A percentile compares a stretch with the other conserved stretches of the same genome.
Conservation (phyloP, 2,113 vertebrate genomes). For the Kobus ellipsiprymnus region DNA sequence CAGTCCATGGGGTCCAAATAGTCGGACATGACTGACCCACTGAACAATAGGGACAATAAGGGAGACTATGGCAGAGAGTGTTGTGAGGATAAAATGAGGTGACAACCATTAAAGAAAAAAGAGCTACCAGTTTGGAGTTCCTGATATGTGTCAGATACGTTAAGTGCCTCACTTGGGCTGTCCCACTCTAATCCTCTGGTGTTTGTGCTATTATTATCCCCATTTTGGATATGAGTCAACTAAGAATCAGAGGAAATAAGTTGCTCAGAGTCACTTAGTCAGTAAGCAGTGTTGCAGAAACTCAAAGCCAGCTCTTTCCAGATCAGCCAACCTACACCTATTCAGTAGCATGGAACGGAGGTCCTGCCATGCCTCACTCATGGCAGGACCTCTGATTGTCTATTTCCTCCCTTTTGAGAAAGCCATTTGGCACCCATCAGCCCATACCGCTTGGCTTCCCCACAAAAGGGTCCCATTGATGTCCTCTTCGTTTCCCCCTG, state of each 20-base stretch:
- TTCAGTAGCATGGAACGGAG: not conserved
- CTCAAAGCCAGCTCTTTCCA: not conserved
- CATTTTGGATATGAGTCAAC: not conserved
- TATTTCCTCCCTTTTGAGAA: not conserved
- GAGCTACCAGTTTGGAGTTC: not conserved
- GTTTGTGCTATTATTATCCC: not conserved
- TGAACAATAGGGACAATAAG: not conserved
- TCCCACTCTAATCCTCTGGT: not conserved
- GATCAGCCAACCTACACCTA: not conserved
- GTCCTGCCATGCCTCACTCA: not conserved
- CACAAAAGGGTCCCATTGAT: not conserved
- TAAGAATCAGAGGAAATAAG: not conserved
- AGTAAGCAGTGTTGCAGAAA: not conserved
- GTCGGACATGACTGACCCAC: not conserved
- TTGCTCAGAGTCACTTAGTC: not conserved
- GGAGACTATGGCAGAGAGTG: not conserved
- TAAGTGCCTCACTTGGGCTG: not conserved
- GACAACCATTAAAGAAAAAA: not conserved
- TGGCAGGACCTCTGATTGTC: not conserved
- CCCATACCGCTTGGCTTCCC: not conserved
- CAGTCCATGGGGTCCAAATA: not conserved
- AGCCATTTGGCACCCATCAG: not conserved
- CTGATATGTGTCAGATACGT: too few species aligned
- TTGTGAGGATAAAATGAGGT: not conserved
- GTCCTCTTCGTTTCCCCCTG: not conserved